A percentile compares a stretch with the other conserved stretches of the same genome.
Evolutionary conservation across 2,888 invertebrate genomes (phyloP).

Genomic region (Lysandra coridon): DNA sequence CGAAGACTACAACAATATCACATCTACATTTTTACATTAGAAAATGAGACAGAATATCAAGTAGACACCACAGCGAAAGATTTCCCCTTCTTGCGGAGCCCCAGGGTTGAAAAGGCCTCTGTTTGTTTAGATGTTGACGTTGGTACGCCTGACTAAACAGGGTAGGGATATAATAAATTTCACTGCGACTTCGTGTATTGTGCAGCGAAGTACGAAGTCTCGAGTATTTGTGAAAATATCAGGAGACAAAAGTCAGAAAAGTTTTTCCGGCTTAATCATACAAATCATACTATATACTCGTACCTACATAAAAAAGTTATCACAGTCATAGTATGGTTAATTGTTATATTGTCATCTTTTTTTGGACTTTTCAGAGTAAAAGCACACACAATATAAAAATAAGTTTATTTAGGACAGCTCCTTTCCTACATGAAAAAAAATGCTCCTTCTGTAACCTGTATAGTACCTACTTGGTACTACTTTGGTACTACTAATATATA

Average conservation of each 20-base stretch:
- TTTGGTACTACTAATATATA: too few relatives aligned
- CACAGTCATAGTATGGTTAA: too few relatives aligned
- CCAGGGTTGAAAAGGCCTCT: not conserved
- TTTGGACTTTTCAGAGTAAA: too few relatives aligned
- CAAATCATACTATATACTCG: too few relatives aligned
- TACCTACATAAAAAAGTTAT: too few relatives aligned
- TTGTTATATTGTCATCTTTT: too few relatives aligned
- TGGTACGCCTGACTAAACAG: conserved; percentile 8
- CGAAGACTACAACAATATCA: too few relatives aligned
- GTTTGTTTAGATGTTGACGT: conserved; percentile 17
- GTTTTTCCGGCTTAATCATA: not conserved
- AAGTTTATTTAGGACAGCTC: too few relatives aligned
- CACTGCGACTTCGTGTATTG: not conserved
- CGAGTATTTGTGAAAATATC: not conserved
- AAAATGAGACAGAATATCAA: not conserved
- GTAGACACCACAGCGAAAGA: not conserved
- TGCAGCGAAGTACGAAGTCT: not conserved
- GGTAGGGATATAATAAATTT: conserved; percentile 3
- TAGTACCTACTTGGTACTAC: too few relatives aligned
- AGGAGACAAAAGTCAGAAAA: not conserved
- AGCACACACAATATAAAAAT: too few relatives aligned
- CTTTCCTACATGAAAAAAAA: too few relatives aligned
- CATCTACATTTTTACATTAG: not conserved
- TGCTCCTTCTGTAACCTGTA: too few relatives aligned
- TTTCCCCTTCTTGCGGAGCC: not conserved